A percentile compares a stretch with the other conserved stretches of the same genome.
Conservation (phyloP, 2,797 vertebrate genomes). For the Sorex maritimensis region DNA sequence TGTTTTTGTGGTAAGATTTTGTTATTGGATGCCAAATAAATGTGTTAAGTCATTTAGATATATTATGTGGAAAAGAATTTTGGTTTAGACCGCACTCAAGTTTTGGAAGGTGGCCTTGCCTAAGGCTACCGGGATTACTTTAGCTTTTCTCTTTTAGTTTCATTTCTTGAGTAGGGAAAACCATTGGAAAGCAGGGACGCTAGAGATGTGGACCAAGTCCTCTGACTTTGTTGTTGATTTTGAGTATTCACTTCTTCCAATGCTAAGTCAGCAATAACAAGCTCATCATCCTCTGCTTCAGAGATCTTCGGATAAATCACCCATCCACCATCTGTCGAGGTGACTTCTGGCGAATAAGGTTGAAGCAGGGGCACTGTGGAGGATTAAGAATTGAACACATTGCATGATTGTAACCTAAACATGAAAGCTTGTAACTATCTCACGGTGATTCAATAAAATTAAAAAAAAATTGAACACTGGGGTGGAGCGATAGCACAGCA, state of each 20-base stretch:
- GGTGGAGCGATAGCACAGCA: too few species aligned
- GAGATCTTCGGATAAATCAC: neutral
- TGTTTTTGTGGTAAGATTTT: neutral
- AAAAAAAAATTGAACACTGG: too few species aligned
- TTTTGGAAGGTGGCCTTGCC: neutral
- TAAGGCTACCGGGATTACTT: neutral
- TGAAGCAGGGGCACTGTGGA: too few species aligned
- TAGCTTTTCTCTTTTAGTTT: neutral
- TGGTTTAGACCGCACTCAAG: neutral
- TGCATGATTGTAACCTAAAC: too few species aligned
- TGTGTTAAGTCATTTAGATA: neutral
- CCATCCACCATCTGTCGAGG: too few species aligned
- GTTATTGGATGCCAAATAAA: neutral
- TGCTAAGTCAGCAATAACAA: neutral
- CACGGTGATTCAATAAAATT: too few species aligned
- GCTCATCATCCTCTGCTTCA: neutral
- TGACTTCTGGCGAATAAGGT: too few species aligned
- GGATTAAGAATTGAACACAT: too few species aligned
- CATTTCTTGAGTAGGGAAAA: constrained; percentile 37
- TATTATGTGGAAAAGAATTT: neutral
- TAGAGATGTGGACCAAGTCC: neutral
- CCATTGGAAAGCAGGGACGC: neutral
- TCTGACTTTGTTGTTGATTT: neutral
- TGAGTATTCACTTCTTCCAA: neutral
- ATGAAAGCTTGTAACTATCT: too few species aligned